Percentiles rank a stretch among this genome's conserved stretches.
These are phyloP conservation scores for Macroglossus sobrinus DNA, from an alignment of 2,113 vertebrate genomes.

Conservation along the genomic window DNA sequence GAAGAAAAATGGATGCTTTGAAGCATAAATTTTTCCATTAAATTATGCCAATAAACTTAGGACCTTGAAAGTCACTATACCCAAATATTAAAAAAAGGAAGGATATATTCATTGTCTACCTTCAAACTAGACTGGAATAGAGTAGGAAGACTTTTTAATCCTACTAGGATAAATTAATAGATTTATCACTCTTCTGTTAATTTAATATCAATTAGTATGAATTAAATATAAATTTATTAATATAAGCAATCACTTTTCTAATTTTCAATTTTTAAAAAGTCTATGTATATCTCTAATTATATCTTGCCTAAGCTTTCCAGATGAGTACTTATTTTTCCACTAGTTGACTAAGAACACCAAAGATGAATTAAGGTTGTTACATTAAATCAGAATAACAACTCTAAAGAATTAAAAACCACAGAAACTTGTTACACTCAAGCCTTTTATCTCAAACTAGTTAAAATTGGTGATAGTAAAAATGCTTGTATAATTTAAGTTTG, in stretches of 20 bases:
- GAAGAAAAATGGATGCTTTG: conserved; percentile 68
- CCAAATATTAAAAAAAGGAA: conserved; percentile 25
- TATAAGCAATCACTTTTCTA: neutral
- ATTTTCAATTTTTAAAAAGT: neutral
- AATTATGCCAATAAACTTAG: conserved; percentile 58
- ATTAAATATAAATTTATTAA: neutral
- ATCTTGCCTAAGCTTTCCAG: neutral
- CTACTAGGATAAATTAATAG: neutral
- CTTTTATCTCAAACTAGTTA: neutral
- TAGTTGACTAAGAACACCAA: neutral
- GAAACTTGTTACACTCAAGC: neutral
- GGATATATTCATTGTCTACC: conserved; percentile 24
- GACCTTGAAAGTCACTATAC: conserved; percentile 32
- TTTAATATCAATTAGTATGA: neutral
- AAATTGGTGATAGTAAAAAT: neutral
- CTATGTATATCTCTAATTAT: neutral
- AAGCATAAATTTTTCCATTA: conserved; percentile 67
- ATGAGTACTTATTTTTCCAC: neutral
- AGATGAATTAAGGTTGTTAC: neutral
- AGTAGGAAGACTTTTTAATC: neutral
- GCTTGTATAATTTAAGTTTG: neutral
- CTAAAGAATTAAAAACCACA: neutral
- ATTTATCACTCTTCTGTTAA: neutral
- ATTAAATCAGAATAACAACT: neutral
- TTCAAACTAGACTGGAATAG: neutral